Conservation (phyloP, 2,888 invertebrate species). For the Acronicta aceris region DNA sequence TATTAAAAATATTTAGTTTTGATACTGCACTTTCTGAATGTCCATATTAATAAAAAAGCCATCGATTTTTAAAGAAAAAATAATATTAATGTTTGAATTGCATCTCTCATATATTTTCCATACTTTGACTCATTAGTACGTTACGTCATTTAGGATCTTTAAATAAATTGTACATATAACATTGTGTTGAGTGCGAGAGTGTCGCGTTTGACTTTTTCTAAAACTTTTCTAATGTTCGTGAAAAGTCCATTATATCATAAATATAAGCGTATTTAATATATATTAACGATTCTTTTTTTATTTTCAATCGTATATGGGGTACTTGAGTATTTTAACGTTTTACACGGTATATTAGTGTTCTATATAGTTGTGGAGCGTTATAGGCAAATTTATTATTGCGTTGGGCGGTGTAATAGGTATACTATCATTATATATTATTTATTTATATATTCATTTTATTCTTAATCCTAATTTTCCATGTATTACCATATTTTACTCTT, state of each 20-base stretch:
- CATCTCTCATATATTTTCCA: constrained; percentile 36
- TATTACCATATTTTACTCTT: not conserved
- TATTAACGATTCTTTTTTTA: constrained; percentile 48
- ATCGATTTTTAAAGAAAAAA: constrained; percentile 27
- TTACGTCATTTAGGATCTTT: constrained; percentile 50
- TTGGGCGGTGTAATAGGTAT: constrained; percentile 33
- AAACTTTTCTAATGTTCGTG: constrained; percentile 57
- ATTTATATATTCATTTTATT: constrained; percentile 18
- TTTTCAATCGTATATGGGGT: constrained; percentile 46
- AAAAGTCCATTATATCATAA: constrained; percentile 52
- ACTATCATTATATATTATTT: constrained; percentile 10
- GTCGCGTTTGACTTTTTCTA: constrained; percentile 54
- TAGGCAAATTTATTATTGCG: constrained; percentile 40
- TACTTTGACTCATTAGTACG: constrained; percentile 57
- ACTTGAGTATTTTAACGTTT: constrained; percentile 50
- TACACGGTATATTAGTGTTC: constrained; percentile 49
- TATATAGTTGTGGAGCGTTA: constrained; percentile 56
- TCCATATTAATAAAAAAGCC: constrained; percentile 31
- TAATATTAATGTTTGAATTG: constrained; percentile 24
- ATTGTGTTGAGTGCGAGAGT: constrained; percentile 48
- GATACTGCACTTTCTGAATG: constrained; percentile 49
- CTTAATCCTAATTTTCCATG: constrained; percentile 5
- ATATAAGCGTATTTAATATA: constrained; percentile 55
- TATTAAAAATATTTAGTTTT: constrained; percentile 50
- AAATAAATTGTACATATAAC: constrained; percentile 60